Evolutionary conservation across 2,888 invertebrate species (phyloP).

Genomic region (Drosophila greeni): DNA sequence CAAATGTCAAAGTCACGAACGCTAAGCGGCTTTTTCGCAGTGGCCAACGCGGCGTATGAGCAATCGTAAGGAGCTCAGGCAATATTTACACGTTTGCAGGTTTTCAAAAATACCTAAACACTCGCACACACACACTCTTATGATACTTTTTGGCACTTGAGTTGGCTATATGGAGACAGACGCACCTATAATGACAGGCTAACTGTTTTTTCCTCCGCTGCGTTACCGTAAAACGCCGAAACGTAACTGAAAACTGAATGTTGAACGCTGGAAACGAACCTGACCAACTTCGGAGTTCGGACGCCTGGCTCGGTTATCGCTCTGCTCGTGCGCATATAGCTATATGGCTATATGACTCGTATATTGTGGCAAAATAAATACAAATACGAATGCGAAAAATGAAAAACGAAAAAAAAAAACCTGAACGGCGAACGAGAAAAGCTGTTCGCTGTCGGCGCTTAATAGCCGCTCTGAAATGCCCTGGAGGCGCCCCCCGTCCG

Average conservation of each 20-base stretch:
- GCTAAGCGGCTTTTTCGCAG: constrained; percentile 55
- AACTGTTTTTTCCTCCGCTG: constrained; percentile 59
- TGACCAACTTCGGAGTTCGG: constrained; percentile 59
- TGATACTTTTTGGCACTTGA: constrained; percentile 32
- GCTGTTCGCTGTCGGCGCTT: constrained; percentile 50
- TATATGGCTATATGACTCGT: constrained; percentile 24
- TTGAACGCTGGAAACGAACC: constrained; percentile 59
- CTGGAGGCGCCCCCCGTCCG: constrained; percentile 33
- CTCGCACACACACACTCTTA: background rate
- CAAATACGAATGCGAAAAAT: constrained; percentile 24
- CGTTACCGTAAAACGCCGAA: constrained; percentile 73
- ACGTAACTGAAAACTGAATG: constrained; percentile 68
- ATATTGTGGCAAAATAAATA: constrained; percentile 55
- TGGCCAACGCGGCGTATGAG: constrained; percentile 61
- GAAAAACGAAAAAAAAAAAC: constrained; percentile 4
- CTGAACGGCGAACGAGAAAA: constrained; percentile 47
- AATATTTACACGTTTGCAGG: constrained; percentile 64
- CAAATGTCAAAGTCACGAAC: constrained; percentile 57
- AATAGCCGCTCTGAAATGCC: constrained; percentile 61
- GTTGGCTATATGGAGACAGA: constrained; percentile 36
- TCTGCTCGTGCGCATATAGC: constrained; percentile 64
- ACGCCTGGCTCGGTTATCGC: constrained; percentile 62
- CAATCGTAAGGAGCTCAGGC: constrained; percentile 53
- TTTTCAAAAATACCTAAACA: constrained; percentile 22
- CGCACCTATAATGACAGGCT: constrained; percentile 49